These are phyloP conservation scores for Phrixothrix hirtus DNA, from an alignment of 2,888 invertebrate species.

Conservation along the genomic window DNA sequence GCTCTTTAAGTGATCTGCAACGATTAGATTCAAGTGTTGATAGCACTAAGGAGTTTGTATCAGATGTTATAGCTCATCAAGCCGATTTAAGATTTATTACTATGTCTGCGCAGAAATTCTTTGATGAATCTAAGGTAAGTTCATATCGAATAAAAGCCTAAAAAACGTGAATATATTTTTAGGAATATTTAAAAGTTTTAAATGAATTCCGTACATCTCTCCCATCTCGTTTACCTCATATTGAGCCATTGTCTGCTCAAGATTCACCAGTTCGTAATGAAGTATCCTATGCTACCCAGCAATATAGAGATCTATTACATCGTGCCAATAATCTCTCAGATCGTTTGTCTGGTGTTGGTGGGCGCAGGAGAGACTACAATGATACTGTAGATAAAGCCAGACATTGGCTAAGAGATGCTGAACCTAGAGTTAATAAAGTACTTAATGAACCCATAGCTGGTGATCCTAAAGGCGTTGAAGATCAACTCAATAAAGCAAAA, in stretches of 20 bases:
- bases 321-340: constrained; percentile 85
- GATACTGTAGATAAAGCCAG: constrained; percentile 83
- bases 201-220: constrained; percentile 87
- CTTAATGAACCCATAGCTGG: constrained; percentile 83
- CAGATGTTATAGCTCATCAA: constrained; percentile 93
- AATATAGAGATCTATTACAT: constrained; percentile 80
- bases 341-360: constrained; percentile 76
- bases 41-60: constrained; percentile 84
- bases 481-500: constrained; percentile 83
- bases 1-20: constrained; percentile 76
- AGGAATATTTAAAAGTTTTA: constrained; percentile 79
- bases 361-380: constrained; percentile 74
- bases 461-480: constrained; percentile 84
- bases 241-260: constrained; percentile 70
- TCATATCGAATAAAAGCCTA: not conserved
- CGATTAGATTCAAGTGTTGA: constrained; percentile 73
- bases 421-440: constrained; percentile 75
- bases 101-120: constrained; percentile 94
- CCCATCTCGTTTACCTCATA: constrained; percentile 80
- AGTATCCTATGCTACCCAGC: constrained; percentile 75
- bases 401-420: constrained; percentile 77
- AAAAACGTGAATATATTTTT: constrained; percentile 8
- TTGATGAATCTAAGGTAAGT: constrained; percentile 89
- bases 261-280: constrained; percentile 77
- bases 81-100: constrained; percentile 94